Evolutionary conservation across 2,113 vertebrate species (phyloP).

Genomic region (Camelus bactrianus): DNA sequence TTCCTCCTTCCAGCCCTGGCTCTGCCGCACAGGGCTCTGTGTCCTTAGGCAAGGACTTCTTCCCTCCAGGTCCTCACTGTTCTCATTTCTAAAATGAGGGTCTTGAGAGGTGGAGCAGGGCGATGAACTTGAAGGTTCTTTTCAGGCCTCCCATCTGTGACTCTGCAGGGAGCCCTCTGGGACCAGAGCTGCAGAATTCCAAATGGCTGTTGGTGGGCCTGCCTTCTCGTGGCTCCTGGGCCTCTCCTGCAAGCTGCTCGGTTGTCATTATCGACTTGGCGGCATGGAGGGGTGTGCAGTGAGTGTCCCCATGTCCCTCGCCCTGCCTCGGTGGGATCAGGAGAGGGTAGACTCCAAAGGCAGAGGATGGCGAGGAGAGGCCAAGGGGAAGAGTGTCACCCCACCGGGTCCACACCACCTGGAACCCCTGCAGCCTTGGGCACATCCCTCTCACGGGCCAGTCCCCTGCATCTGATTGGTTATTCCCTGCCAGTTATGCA

Average conservation of each 20-base stretch:
- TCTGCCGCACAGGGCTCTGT: background rate
- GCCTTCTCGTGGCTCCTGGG: background rate
- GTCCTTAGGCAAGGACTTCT: background rate
- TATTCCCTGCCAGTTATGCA: background rate
- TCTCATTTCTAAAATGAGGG: background rate
- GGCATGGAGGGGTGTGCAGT: background rate
- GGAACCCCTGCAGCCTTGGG: background rate
- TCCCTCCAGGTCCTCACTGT: background rate
- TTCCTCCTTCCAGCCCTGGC: background rate
- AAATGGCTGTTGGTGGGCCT: background rate
- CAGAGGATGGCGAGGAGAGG: background rate
- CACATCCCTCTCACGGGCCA: background rate
- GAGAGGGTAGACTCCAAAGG: background rate
- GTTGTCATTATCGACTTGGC: background rate
- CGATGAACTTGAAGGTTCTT: background rate
- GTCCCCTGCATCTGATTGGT: background rate
- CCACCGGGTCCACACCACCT: too few relatives aligned
- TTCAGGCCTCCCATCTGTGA: background rate
- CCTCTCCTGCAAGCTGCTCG: background rate
- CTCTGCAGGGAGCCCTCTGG: background rate
- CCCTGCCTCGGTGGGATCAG: background rate
- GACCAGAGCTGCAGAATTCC: background rate
- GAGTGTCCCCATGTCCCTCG: background rate
- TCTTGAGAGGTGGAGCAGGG: background rate
- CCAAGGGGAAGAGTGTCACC: background rate